These are phyloP conservation scores for Stramonita haemastoma DNA, from an alignment of 2,888 invertebrate species.

Conservation along the genomic window DNA sequence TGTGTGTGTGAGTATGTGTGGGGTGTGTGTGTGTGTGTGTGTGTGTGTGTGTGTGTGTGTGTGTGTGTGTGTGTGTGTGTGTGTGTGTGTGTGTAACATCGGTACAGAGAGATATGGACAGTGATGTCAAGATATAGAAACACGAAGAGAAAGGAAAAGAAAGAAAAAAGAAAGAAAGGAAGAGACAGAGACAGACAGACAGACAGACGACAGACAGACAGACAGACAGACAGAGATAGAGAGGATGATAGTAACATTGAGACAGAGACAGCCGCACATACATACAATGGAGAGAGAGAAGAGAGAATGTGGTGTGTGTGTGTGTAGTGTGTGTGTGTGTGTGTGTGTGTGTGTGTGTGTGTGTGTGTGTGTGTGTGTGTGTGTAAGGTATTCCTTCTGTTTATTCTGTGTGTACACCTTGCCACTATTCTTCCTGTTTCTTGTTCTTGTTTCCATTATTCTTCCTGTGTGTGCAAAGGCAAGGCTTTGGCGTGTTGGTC, in stretches of 20 bases:
- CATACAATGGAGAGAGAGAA: no score
- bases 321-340: neutral
- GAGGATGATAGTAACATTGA: no score
- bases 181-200: neutral
- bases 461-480: neutral
- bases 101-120: neutral
- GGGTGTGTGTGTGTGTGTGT: no score
- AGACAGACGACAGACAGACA: neutral
- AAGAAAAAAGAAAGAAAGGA: neutral
- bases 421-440: no score
- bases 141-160: neutral
- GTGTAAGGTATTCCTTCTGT: no score
- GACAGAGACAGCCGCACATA: no score
- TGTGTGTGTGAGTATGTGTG: no score
- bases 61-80: no score
- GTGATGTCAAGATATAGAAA: neutral
- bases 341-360: neutral
- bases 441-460: neutral
- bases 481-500: neutral
- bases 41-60: no score
- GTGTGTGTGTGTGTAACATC: neutral
- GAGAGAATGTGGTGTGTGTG: neutral
- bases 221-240: no score
- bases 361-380: neutral
- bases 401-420: no score